phyloP scores from a whole-genome alignment of 2,888 invertebrate species.

The Adela reaumurella region DNA sequence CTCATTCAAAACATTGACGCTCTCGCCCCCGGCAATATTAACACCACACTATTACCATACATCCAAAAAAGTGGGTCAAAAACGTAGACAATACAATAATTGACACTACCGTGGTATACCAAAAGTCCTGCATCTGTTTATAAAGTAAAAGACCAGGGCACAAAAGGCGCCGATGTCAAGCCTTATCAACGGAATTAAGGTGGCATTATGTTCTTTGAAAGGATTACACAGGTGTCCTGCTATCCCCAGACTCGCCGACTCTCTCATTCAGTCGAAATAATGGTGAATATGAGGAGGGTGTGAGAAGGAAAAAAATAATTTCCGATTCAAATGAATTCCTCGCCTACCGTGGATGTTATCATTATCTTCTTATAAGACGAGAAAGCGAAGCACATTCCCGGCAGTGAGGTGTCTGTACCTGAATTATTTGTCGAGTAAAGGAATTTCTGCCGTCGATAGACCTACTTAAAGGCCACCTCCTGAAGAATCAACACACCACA shows the following conservation, averaged over 20 bases:
- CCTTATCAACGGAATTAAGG: constrained; percentile 52
- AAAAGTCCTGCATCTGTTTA: not conserved
- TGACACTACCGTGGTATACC: constrained; percentile 15
- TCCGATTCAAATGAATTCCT: constrained; percentile 2
- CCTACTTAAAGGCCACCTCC: too few species aligned
- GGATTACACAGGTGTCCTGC: constrained; percentile 52
- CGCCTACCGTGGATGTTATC: not conserved
- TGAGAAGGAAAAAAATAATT: constrained; percentile 8
- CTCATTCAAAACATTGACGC: constrained; percentile 43
- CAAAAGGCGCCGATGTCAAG: constrained; percentile 51
- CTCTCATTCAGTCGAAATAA: constrained; percentile 1
- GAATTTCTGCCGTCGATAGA: too few species aligned
- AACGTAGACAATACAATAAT: constrained; percentile 37
- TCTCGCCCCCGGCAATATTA: constrained; percentile 16
- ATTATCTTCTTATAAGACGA: not conserved
- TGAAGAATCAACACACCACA: too few species aligned
- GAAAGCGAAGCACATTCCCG: not conserved
- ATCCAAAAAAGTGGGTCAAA: constrained; percentile 41
- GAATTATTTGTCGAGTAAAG: too few species aligned
- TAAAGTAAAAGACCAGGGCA: constrained; percentile 14
- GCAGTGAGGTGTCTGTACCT: not conserved
- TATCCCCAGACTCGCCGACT: not conserved
- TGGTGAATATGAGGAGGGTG: constrained; percentile 7
- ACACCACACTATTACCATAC: not conserved
- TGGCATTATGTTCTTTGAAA: constrained; percentile 47